These are phyloP conservation scores for Liasis olivaceus DNA, from an alignment of 2,797 vertebrate species.

Conservation along the genomic window DNA sequence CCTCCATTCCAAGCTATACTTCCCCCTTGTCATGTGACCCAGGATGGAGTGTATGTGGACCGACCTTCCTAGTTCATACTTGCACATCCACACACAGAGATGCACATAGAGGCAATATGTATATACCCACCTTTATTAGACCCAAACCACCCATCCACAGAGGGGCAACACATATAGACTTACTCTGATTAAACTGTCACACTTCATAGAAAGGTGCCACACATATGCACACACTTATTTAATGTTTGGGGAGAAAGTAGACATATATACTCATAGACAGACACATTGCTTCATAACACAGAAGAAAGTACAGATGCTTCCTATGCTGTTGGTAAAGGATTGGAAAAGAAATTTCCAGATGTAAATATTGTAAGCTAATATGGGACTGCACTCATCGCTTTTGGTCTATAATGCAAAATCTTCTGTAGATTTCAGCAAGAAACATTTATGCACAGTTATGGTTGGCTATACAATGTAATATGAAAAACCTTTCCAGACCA, in stretches of 20 bases:
- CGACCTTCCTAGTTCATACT: background rate
- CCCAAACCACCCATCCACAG: background rate
- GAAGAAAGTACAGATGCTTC: background rate
- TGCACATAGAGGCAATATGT: background rate
- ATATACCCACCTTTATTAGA: background rate
- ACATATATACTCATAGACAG: background rate
- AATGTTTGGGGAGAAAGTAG: background rate
- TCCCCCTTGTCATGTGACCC: background rate
- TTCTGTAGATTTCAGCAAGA: background rate
- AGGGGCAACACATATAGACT: background rate
- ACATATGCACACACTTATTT: background rate
- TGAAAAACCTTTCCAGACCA: background rate
- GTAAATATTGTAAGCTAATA: background rate
- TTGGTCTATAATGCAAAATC: background rate
- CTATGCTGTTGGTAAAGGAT: background rate
- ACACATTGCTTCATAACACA: background rate
- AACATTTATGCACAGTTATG: background rate
- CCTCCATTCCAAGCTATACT: background rate
- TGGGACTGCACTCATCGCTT: background rate
- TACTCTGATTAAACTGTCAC: background rate
- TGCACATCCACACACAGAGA: background rate
- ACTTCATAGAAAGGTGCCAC: background rate
- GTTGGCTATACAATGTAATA: background rate
- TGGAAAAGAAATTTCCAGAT: background rate
- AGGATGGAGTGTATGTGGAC: background rate